A percentile compares a stretch with the other conserved stretches of the same genome.
Evolutionary conservation across 2,113 vertebrate genomes (phyloP).

Genomic region (Oreochromis niloticus): DNA sequence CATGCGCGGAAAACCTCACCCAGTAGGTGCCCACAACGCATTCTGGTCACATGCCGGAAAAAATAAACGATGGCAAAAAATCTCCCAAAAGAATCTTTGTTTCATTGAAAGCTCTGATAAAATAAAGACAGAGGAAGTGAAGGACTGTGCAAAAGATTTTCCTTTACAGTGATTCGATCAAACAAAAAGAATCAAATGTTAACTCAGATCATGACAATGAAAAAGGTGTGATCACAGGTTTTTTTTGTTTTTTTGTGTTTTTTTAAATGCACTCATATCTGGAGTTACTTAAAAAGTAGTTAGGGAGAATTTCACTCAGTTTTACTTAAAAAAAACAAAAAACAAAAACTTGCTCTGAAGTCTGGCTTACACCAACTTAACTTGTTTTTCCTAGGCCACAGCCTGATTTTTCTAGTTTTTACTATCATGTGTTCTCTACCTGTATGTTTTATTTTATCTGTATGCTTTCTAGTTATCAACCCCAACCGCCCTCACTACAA

Average conservation of each 20-base stretch:
- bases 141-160: not conserved
- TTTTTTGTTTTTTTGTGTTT: not conserved
- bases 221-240: constrained; percentile 1
- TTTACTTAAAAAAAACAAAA: not conserved
- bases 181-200: not conserved
- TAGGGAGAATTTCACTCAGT: not conserved
- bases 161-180: not conserved
- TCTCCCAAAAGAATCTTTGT: not conserved
- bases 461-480: not conserved
- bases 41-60: not conserved
- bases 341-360: no score
- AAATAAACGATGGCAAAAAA: not conserved
- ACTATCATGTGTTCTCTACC: not conserved
- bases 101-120: not conserved
- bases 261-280: not conserved
- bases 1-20: not conserved
- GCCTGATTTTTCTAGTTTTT: not conserved
- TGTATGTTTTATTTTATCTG: not conserved
- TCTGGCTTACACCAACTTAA: not conserved
- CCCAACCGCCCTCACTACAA: not conserved
- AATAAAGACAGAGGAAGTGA: not conserved
- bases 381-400: not conserved
- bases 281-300: not conserved
- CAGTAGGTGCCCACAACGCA: not conserved
- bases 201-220: not conserved